These are phyloP conservation scores for Dromas ardeola DNA, from an alignment of 2,113 vertebrate genomes.

Conservation along the genomic window DNA sequence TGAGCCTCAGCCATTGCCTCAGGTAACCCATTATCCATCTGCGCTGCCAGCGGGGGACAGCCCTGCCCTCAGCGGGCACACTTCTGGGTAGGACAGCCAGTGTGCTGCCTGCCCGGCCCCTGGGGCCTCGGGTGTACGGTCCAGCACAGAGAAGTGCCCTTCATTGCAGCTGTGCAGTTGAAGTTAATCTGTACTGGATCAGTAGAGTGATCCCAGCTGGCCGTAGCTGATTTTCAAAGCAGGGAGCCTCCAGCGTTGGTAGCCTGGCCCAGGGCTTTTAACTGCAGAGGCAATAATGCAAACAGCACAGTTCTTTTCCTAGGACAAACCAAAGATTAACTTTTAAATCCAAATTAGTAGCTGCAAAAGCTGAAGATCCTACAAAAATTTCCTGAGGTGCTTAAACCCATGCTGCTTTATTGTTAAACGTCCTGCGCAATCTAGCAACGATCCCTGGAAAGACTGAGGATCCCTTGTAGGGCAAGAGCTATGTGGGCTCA, in stretches of 20 bases:
- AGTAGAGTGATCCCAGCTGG: background rate
- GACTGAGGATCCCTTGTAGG: background rate
- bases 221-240: background rate
- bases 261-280: background rate
- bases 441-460: background rate
- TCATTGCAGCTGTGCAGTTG: background rate
- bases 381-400: background rate
- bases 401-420: background rate
- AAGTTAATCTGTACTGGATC: background rate
- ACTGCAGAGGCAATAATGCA: background rate
- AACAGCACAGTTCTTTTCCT: background rate
- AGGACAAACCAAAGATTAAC: background rate
- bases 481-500: background rate
- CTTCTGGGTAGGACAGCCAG: rapidly evolving
- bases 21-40: background rate
- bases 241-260: background rate
- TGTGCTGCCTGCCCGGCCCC: background rate
- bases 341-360: background rate
- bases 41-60: background rate
- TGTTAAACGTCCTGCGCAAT: background rate
- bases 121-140: background rate
- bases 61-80: background rate
- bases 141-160: background rate
- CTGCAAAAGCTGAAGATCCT: background rate
- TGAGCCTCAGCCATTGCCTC: background rate